A percentile compares a stretch with the other conserved stretches of the same genome.
Conservation (phyloP, 2,113 vertebrate genomes). For the Nibea coibor region DNA sequence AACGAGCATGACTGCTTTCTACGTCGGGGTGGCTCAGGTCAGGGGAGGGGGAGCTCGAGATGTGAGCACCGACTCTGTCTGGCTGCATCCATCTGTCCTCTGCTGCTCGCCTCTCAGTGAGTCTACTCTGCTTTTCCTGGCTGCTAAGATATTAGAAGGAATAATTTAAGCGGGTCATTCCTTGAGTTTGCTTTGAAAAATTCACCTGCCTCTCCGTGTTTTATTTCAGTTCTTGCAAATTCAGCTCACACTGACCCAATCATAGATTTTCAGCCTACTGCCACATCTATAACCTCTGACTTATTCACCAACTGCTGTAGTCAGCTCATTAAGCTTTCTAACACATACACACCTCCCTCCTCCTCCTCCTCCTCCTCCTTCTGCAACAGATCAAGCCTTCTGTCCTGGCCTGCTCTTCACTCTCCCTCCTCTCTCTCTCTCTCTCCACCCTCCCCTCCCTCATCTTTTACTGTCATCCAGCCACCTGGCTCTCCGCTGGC, state of each 20-base stretch:
- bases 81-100: constrained; percentile 55
- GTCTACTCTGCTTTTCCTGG: constrained; percentile 15
- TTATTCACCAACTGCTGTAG: constrained; percentile 55
- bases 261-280: constrained; percentile 13
- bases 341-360: constrained; percentile 56
- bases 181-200: constrained; percentile 36
- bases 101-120: constrained; percentile 23
- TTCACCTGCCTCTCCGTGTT: constrained; percentile 28
- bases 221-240: constrained; percentile 8
- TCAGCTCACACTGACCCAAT: constrained; percentile 13
- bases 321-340: constrained; percentile 68
- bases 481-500: constrained; percentile 77
- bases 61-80: constrained; percentile 27
- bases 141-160: constrained; percentile 55
- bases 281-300: constrained; percentile 47
- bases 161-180: constrained; percentile 61
- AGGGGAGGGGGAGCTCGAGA: constrained; percentile 7
- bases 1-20: constrained; percentile 53
- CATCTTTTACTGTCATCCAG: constrained; percentile 76
- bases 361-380: constrained; percentile 40
- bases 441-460: constrained; percentile 34
- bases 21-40: background rate
- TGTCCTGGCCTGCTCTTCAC: constrained; percentile 64
- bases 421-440: constrained; percentile 12
- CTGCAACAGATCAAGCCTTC: constrained; percentile 71